A percentile compares a stretch with the other conserved stretches of the same genome.
Evolutionary conservation across 2,113 vertebrate genomes (phyloP).

Genomic region (Ceuthmochares aereus): DNA sequence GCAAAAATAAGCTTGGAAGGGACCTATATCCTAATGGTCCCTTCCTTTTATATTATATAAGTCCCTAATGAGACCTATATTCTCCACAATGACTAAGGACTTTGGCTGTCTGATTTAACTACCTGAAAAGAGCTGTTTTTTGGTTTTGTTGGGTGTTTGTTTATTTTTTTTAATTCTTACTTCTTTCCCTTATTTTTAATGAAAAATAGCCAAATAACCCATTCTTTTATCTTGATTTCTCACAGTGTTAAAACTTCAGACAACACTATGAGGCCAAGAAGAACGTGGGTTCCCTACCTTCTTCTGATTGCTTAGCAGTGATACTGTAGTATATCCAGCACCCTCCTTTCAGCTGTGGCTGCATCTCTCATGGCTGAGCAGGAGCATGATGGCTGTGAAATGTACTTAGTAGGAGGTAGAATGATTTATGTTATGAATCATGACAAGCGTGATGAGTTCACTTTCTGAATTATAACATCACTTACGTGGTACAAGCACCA

Average conservation of each 20-base stretch:
- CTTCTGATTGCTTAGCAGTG: not conserved
- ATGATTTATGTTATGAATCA: slow-evolving; percentile 48
- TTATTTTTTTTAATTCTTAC: not conserved
- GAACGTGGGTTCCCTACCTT: not conserved
- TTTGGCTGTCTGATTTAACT: not conserved
- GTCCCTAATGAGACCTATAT: not conserved
- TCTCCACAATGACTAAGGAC: not conserved
- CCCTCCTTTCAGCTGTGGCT: not conserved
- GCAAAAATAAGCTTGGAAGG: not conserved
- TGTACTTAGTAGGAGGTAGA: slow-evolving; percentile 16
- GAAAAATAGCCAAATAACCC: not conserved
- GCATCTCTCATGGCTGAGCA: not conserved
- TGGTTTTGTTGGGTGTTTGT: too few species aligned
- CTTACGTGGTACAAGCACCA: not conserved
- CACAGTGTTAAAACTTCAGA: not conserved
- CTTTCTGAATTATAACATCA: not conserved
- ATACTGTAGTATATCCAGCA: not conserved
- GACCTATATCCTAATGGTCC: too few species aligned
- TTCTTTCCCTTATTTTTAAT: not conserved
- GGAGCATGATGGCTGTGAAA: not conserved
- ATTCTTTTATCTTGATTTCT: not conserved
- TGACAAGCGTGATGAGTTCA: slow-evolving; percentile 43
- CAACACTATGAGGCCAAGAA: not conserved
- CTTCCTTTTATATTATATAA: too few species aligned
- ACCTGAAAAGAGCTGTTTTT: not conserved